Evolutionary conservation across 2,888 invertebrate genomes (phyloP).

Genomic region (Eupeodes latifasciatus): DNA sequence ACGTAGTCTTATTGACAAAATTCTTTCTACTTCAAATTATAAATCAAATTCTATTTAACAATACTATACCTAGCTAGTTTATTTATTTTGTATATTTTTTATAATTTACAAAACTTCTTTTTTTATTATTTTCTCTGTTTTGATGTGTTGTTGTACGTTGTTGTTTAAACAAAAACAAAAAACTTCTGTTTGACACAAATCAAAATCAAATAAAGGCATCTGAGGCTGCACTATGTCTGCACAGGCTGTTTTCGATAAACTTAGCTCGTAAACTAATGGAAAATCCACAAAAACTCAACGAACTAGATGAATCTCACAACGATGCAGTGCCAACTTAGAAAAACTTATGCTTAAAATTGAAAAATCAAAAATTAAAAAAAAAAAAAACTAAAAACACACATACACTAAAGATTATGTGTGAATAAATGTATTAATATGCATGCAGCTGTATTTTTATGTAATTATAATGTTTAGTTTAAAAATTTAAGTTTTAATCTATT

Average conservation of each 20-base stretch:
- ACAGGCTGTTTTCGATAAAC: conserved; percentile 89
- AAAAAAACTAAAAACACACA: background rate
- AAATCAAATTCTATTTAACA: background rate
- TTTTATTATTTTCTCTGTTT: conserved; percentile 67
- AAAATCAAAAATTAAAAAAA: conserved; percentile 46
- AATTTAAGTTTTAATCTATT: conserved; percentile 55
- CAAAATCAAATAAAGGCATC: conserved; percentile 85
- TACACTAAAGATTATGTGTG: conserved; percentile 29
- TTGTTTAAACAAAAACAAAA: conserved; percentile 42
- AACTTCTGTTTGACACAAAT: conserved; percentile 44
- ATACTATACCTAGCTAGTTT: background rate
- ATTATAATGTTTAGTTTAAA: conserved; percentile 59
- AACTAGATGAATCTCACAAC: conserved; percentile 53
- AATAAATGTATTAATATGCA: conserved; percentile 57
- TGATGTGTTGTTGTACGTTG: conserved; percentile 71
- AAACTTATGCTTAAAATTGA: conserved; percentile 44
- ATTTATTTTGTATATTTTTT: conserved; percentile 51
- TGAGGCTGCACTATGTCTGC: conserved; percentile 88
- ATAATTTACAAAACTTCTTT: conserved; percentile 59
- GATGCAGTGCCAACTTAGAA: conserved; percentile 66
- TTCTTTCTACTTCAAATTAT: background rate
- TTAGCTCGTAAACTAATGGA: conserved; percentile 84
- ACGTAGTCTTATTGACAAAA: background rate
- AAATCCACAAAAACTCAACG: conserved; percentile 79
- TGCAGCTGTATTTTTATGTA: conserved; percentile 57